phyloP scores from a whole-genome alignment of 2,797 vertebrate species.

The Smutsia temminckii region DNA sequence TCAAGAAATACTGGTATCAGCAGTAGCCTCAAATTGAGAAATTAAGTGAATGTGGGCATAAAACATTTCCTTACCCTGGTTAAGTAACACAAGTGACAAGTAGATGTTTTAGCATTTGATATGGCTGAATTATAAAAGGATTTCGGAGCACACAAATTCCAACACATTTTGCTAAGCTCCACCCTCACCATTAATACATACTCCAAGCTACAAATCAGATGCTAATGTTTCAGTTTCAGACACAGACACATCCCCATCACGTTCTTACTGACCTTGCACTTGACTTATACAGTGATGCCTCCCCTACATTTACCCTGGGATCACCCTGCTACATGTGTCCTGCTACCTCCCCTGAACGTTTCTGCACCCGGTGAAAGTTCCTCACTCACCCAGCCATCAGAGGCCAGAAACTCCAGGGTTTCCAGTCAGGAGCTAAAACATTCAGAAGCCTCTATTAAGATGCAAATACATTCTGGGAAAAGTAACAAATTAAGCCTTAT shows the following conservation, averaged over 20 bases:
- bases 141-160: not conserved
- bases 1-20: not conserved
- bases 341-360: not conserved
- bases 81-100: not conserved
- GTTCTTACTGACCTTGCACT: not conserved
- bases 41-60: not conserved
- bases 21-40: not conserved
- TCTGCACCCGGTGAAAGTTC: not conserved
- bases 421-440: not conserved
- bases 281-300: not conserved
- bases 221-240: not conserved
- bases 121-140: not conserved
- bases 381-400: not conserved
- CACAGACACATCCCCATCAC: not conserved
- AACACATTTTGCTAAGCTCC: not conserved
- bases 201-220: not conserved
- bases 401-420: not conserved
- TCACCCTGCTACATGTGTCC: not conserved
- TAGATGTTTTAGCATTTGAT: not conserved
- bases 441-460: not conserved
- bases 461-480: not conserved
- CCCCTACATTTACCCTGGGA: not conserved
- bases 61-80: not conserved
- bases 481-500: not conserved
- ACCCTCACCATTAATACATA: not conserved